Conservation (phyloP, 2,888 invertebrate genomes). For the Scaptomyza tumidula region DNA sequence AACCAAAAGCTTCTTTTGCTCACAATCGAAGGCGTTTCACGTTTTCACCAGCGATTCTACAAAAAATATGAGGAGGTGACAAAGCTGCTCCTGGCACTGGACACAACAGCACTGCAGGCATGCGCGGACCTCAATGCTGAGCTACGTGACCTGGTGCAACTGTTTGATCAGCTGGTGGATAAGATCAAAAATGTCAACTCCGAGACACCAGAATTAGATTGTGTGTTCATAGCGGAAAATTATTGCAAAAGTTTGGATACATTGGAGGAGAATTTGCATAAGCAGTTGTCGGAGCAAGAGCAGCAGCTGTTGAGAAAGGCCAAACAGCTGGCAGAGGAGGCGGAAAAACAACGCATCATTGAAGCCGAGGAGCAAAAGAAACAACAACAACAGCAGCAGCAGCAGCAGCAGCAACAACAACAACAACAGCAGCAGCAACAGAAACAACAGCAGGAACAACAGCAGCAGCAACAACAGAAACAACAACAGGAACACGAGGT, state of each 20-base stretch:
- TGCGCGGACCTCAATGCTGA: constrained; percentile 83
- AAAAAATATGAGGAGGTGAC: constrained; percentile 86
- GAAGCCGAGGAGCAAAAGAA: constrained; percentile 40
- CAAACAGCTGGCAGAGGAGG: constrained; percentile 51
- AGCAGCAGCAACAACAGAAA: constrained; percentile 12
- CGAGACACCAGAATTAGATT: constrained; percentile 84
- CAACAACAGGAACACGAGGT: constrained; percentile 3
- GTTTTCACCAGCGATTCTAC: constrained; percentile 86
- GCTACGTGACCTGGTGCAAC: constrained; percentile 79
- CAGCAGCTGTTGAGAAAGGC: constrained; percentile 74
- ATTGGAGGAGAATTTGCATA: constrained; percentile 84
- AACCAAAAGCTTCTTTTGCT: constrained; percentile 73
- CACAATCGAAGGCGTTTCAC: constrained; percentile 86
- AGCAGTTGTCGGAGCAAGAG: constrained; percentile 71
- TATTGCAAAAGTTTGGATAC: constrained; percentile 85
- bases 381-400: constrained; percentile 38
- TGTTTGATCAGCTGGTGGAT: constrained; percentile 78
- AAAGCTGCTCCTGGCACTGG: constrained; percentile 83
- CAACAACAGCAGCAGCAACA: constrained; percentile 5
- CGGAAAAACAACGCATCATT: constrained; percentile 41
- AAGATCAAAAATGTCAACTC: constrained; percentile 83
- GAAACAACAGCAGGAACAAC: constrained; percentile 16
- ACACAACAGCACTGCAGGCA: constrained; percentile 83
- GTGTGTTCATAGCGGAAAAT: constrained; percentile 86
- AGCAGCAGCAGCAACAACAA: constrained; percentile 28